Evolutionary conservation across 2,797 vertebrate species (phyloP).

Genomic region (Falco berigora): DNA sequence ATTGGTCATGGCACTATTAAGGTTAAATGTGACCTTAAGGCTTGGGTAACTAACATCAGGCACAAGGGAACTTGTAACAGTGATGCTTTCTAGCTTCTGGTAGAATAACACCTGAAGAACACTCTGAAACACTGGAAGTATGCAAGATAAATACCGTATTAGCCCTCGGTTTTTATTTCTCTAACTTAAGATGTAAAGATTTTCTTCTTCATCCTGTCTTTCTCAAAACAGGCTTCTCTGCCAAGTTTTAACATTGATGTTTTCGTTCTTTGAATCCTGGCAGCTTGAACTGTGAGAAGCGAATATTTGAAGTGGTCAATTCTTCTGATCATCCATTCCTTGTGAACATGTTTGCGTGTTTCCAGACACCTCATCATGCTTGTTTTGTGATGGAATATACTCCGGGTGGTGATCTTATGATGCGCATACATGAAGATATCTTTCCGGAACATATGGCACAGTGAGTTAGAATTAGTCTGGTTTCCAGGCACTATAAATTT

Average conservation of each 20-base stretch:
- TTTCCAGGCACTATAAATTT: not conserved
- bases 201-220: not conserved
- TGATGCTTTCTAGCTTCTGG: not conserved
- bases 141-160: not conserved
- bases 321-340: constrained; percentile 86
- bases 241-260: not conserved
- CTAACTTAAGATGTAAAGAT: not conserved
- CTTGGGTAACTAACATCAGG: not conserved
- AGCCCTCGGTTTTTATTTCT: not conserved
- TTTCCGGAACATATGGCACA: constrained; percentile 81
- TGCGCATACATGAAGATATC: constrained; percentile 86
- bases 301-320: constrained; percentile 90
- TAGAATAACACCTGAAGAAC: not conserved
- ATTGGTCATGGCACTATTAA: not conserved
- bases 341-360: constrained; percentile 90
- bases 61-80: not conserved
- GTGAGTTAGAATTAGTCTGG: constrained; percentile 63
- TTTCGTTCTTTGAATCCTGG: not conserved
- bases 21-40: not conserved
- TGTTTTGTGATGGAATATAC: constrained; percentile 95
- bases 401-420: constrained; percentile 95
- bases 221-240: not conserved
- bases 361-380: constrained; percentile 88
- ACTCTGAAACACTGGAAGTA: not conserved
- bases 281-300: constrained; percentile 91